These are phyloP conservation scores for Diplazon laetatorius DNA, from an alignment of 2,888 invertebrate genomes.

Conservation along the genomic window DNA sequence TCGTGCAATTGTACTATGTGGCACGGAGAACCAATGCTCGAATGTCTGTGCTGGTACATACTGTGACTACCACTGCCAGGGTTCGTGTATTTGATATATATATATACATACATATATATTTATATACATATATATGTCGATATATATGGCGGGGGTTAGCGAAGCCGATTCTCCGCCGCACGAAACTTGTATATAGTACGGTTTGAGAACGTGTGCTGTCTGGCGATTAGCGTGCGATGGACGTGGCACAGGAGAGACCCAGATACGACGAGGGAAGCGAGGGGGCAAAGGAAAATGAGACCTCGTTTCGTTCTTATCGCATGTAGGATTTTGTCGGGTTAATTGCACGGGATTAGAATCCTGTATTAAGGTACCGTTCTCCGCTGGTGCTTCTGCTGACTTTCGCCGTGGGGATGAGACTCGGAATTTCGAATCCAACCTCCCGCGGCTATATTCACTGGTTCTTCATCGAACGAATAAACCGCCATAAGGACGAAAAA, in stretches of 20 bases:
- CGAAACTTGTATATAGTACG: slow-evolving; percentile 1
- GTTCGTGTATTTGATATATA: not conserved
- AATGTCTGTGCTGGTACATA: not conserved
- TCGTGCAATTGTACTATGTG: not conserved
- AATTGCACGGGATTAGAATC: slow-evolving; percentile 54
- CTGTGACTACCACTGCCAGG: not conserved
- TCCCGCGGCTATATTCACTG: not conserved
- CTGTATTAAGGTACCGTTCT: slow-evolving; percentile 53
- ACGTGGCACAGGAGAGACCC: slow-evolving; percentile 38
- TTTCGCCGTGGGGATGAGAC: slow-evolving; percentile 28
- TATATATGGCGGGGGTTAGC: not conserved
- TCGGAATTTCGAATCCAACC: slow-evolving; percentile 14
- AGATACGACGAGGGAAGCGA: slow-evolving; percentile 18
- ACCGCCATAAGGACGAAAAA: not conserved
- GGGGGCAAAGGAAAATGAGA: slow-evolving; percentile 21
- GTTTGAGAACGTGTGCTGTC: slow-evolving; percentile 29
- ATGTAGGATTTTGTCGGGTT: slow-evolving; percentile 55
- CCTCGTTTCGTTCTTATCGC: slow-evolving; percentile 58
- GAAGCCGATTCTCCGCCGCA: not conserved
- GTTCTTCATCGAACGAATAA: not conserved
- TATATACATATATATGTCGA: no score
- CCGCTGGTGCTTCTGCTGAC: slow-evolving; percentile 26
- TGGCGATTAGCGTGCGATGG: slow-evolving; percentile 49
- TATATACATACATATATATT: no score
- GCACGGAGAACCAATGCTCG: not conserved